These are phyloP conservation scores for Matsumyia berberina DNA, from an alignment of 2,888 invertebrate species.

Conservation along the genomic window DNA sequence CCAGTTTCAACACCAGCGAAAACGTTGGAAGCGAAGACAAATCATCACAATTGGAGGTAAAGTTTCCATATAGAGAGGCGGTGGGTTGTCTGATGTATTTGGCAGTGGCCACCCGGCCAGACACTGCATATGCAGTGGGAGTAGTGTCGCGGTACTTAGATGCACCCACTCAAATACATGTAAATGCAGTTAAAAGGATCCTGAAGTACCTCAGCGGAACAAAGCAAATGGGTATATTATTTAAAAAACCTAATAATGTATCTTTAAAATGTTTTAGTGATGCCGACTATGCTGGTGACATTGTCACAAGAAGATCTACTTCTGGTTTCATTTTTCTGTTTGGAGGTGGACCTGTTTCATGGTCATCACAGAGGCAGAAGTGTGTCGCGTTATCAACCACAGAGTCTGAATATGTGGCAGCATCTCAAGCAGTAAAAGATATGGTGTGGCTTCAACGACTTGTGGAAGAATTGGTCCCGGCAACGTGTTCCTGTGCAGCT, in stretches of 20 bases:
- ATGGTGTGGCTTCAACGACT: conserved; percentile 57
- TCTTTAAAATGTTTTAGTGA: too few species aligned
- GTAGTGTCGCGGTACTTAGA: conserved; percentile 31
- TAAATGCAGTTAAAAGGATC: too few species aligned
- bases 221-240: too few species aligned
- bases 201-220: too few species aligned
- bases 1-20: background rate
- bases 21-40: background rate
- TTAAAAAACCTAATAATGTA: too few species aligned
- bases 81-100: conserved; percentile 59
- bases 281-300: too few species aligned
- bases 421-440: conserved; percentile 78
- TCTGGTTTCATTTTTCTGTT: conserved; percentile 39
- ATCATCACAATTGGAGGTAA: background rate
- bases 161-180: too few species aligned
- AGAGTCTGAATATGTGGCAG: conserved; percentile 79
- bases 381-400: conserved; percentile 77
- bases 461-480: background rate
- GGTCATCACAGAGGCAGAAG: conserved; percentile 53
- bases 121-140: conserved; percentile 38
- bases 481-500: too few species aligned
- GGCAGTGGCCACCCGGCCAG: conserved; percentile 37
- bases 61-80: conserved; percentile 26
- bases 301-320: too few species aligned
- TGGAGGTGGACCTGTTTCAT: conserved; percentile 22